Percentiles rank a stretch among this genome's conserved stretches.
Evolutionary conservation across 2,113 vertebrate genomes (phyloP).

Genomic region (Phrynosoma blainvillii): DNA sequence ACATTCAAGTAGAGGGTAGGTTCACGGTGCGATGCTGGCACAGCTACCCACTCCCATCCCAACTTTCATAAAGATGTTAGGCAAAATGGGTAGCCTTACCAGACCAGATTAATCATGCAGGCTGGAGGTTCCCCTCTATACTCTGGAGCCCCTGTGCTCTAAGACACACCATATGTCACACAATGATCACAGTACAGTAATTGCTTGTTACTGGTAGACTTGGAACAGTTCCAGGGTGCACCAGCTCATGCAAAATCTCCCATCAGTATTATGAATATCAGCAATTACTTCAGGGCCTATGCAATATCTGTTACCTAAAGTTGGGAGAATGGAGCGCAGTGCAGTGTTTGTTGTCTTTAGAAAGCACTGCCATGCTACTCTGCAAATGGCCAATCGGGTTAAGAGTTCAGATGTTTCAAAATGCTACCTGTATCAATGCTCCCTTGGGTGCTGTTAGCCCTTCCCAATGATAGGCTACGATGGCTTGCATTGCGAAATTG

Average conservation of each 20-base stretch:
- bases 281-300: neutral
- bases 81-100: too few relatives aligned
- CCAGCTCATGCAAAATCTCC: neutral
- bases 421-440: slow-evolving; percentile 92
- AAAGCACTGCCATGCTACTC: neutral
- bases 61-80: too few relatives aligned
- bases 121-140: too few relatives aligned
- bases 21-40: too few relatives aligned
- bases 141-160: too few relatives aligned
- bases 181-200: too few relatives aligned
- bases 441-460: slow-evolving; percentile 95
- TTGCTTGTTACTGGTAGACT: neutral
- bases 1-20: too few relatives aligned
- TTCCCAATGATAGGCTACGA: slow-evolving; percentile 92
- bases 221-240: neutral
- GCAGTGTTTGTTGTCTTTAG: neutral
- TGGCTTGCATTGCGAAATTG: slow-evolving; percentile 94
- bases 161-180: too few relatives aligned
- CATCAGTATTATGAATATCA: neutral
- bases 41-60: too few relatives aligned
- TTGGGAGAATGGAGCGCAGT: neutral
- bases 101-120: too few relatives aligned
- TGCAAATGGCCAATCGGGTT: neutral
- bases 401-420: neutral
- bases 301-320: neutral